phyloP scores from a whole-genome alignment of 2,113 vertebrate species.

The Gymnarchus niloticus region DNA sequence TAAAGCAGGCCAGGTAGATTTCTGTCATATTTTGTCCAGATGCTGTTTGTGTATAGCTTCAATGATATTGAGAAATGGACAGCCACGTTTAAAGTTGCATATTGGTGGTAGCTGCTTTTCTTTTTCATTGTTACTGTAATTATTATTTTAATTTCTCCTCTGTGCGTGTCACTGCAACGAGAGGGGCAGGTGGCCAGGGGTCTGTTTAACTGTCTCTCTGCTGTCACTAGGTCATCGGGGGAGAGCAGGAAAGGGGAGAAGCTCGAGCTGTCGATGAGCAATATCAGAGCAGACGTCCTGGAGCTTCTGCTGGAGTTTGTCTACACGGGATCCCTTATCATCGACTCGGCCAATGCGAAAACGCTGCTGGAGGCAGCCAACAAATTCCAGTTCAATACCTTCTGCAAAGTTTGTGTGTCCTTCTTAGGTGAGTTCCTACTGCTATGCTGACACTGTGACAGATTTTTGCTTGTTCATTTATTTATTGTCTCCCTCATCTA shows the following conservation, averaged over 20 bases:
- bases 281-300: conserved; percentile 87
- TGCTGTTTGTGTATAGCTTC: conserved; percentile 51
- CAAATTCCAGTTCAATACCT: conserved; percentile 99
- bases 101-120: neutral
- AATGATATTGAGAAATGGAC: conserved; percentile 12
- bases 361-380: conserved; percentile 94
- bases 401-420: conserved; percentile 97
- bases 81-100: neutral
- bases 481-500: neutral
- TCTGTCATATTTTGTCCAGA: conserved; percentile 69
- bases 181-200: conserved; percentile 18
- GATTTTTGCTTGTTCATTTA: neutral
- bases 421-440: conserved; percentile 78
- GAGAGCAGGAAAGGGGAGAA: conserved; percentile 79
- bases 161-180: conserved; percentile 23
- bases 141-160: neutral
- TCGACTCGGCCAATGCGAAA: conserved; percentile 95
- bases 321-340: conserved; percentile 96
- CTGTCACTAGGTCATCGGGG: conserved; percentile 77
- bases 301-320: conserved; percentile 97
- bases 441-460: neutral
- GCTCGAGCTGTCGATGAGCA: conserved; percentile 90
- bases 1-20: neutral
- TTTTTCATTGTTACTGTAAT: neutral
- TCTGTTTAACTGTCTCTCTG: conserved; percentile 50